Evolutionary conservation across 2,797 vertebrate species (phyloP).

Genomic region (Leucoraja ocellata): DNA sequence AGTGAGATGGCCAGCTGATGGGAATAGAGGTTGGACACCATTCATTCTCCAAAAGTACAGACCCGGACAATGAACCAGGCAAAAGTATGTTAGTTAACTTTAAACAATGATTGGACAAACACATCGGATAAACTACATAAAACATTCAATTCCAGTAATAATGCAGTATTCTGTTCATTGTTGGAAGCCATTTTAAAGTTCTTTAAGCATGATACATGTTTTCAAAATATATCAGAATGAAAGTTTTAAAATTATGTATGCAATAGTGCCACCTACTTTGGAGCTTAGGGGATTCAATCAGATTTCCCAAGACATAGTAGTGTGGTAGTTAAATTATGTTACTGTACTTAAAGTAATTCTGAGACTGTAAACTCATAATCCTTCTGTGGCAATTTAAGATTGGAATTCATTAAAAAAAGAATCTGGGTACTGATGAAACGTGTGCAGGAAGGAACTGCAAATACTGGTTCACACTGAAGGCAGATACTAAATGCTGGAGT

Average conservation of each 20-base stretch:
- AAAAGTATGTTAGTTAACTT: neutral
- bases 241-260: neutral
- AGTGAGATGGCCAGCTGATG: neutral
- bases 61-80: neutral
- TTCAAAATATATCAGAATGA: neutral
- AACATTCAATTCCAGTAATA: neutral
- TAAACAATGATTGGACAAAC: neutral
- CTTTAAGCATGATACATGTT: neutral
- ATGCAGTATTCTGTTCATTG: neutral
- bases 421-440: neutral
- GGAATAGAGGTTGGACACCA: neutral
- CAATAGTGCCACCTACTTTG: neutral
- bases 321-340: neutral
- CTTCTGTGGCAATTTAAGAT: neutral
- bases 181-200: neutral
- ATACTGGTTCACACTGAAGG: too few relatives aligned
- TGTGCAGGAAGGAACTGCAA: too few relatives aligned
- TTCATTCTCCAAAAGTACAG: neutral
- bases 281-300: neutral
- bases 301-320: neutral
- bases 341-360: neutral
- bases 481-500: too few relatives aligned
- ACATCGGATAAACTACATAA: neutral
- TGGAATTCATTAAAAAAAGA: neutral
- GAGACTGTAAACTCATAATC: neutral